Conservation (phyloP, 37 sponge, comb jelly and placozoan genomes). For the Diacarnus erythraeanus region DNA sequence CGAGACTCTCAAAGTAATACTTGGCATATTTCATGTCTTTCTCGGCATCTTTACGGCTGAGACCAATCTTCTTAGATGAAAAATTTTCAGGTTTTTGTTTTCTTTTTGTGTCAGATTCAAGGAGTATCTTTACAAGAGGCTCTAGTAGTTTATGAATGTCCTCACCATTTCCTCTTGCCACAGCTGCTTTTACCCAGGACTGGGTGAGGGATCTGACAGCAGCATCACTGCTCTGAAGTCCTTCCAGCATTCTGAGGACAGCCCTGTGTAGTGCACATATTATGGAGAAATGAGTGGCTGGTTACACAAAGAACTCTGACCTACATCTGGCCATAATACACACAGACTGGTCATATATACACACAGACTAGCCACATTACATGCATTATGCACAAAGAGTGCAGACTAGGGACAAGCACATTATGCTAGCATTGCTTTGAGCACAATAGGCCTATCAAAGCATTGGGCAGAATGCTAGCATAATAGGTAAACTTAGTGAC, state of each 20-base stretch:
- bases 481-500: too few relatives aligned
- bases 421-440: too few relatives aligned
- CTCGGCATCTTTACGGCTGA: slow-evolving; percentile 5
- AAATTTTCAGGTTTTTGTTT: not conserved
- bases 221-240: slow-evolving; percentile 33
- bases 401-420: too few relatives aligned
- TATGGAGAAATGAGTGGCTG: not conserved
- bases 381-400: too few relatives aligned
- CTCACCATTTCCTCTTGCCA: not conserved
- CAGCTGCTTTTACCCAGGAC: slow-evolving; percentile 35
- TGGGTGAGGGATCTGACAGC: slow-evolving; percentile 23
- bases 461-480: too few relatives aligned
- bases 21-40: slow-evolving; percentile 22
- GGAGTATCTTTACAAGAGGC: slow-evolving; percentile 44
- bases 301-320: too few relatives aligned
- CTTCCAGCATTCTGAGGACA: slow-evolving; percentile 57
- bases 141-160: not conserved
- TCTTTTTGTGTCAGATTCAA: slow-evolving; percentile 18
- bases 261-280: slow-evolving; percentile 14
- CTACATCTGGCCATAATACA: too few relatives aligned
- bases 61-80: not conserved
- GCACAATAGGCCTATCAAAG: too few relatives aligned
- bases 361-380: too few relatives aligned
- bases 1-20: slow-evolving; percentile 38
- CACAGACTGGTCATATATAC: too few relatives aligned